Evolutionary conservation across 2,797 vertebrate species (phyloP).

Genomic region (Syngnathus acus): DNA sequence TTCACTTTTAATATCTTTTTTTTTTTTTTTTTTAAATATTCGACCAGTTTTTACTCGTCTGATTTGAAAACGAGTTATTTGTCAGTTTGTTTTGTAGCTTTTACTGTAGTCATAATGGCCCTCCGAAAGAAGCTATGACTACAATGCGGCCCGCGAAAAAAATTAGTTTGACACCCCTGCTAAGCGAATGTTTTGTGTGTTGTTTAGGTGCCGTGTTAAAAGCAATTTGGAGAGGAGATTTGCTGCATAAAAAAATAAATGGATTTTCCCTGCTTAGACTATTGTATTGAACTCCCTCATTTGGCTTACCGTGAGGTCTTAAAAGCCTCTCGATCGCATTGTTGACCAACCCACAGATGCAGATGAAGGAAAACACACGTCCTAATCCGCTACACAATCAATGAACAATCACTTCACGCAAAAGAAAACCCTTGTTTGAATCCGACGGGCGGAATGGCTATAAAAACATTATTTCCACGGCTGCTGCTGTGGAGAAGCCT

Average conservation of each 20-base stretch:
- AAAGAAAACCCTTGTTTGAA: not conserved
- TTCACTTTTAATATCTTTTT: too few species aligned
- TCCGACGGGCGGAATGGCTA: not conserved
- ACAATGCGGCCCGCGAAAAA: too few species aligned
- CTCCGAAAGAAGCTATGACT: too few species aligned
- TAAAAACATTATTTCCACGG: not conserved
- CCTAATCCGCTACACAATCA: not conserved
- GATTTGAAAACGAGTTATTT: too few species aligned
- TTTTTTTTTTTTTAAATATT: too few species aligned
- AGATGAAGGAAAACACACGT: not conserved
- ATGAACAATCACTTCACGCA: not conserved
- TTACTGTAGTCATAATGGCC: too few species aligned
- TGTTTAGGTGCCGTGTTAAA: not conserved
- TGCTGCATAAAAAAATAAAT: not conserved
- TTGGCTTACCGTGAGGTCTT: not conserved
- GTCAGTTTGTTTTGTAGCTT: too few species aligned
- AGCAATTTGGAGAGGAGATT: not conserved
- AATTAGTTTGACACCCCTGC: too few species aligned
- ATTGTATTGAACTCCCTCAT: not conserved
- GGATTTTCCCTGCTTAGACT: not conserved
- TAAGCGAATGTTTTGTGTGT: too few species aligned
- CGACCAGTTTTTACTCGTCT: too few species aligned
- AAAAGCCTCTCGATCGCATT: not conserved
- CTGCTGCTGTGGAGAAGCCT: not conserved
- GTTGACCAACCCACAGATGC: not conserved